Evolutionary conservation across 2,113 vertebrate genomes (phyloP).

Genomic region (Cyprinodon tularosa): DNA sequence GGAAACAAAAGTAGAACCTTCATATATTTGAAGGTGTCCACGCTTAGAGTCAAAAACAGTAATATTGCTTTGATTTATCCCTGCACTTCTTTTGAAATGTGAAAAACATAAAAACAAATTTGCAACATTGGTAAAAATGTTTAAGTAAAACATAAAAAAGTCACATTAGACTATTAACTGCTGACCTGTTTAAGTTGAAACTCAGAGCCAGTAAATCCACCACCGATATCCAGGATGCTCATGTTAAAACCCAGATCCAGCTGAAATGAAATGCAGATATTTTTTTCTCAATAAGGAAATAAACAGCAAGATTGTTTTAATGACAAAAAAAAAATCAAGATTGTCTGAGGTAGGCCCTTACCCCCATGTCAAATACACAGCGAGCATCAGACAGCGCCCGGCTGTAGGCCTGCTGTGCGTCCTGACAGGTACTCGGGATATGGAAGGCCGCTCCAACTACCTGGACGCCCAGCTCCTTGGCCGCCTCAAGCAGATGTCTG

Average conservation of each 20-base stretch:
- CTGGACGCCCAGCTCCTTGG: slow-evolving; percentile 90
- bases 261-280: slow-evolving; percentile 64
- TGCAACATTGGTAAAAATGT: not conserved
- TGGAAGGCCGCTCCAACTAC: slow-evolving; percentile 95
- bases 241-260: slow-evolving; percentile 94
- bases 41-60: too few species aligned
- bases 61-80: not conserved
- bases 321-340: not conserved
- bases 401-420: slow-evolving; percentile 88
- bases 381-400: slow-evolving; percentile 94
- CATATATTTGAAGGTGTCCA: not conserved
- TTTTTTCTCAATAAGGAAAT: slow-evolving; percentile 55
- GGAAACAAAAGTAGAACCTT: not conserved
- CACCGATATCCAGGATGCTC: slow-evolving; percentile 94
- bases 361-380: slow-evolving; percentile 99
- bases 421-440: slow-evolving; percentile 89
- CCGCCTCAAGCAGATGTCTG: slow-evolving; percentile 93
- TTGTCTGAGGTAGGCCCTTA: slow-evolving; percentile 74
- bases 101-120: not conserved
- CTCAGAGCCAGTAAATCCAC: slow-evolving; percentile 92
- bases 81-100: not conserved
- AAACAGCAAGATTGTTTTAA: not conserved
- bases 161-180: not conserved
- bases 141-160: not conserved
- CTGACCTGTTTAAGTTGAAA: slow-evolving; percentile 91